Conservation (phyloP, 2,888 invertebrate species). For the Zele albiditarsus region DNA sequence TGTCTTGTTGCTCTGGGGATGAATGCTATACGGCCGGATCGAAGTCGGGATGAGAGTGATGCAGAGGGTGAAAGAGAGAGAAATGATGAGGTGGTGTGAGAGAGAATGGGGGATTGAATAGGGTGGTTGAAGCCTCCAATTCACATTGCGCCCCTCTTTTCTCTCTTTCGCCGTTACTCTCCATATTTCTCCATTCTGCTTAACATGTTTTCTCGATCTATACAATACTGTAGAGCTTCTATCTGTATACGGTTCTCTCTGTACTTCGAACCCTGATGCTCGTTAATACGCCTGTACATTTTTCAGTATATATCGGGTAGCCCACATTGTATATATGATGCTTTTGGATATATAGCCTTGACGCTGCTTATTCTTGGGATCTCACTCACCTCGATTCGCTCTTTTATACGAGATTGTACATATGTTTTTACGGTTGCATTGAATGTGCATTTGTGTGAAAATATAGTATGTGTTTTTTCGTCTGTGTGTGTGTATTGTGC, state of each 20-base stretch:
- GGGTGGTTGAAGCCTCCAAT: slow-evolving; percentile 26
- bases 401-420: slow-evolving; percentile 28
- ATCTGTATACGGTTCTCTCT: slow-evolving; percentile 19
- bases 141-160: slow-evolving; percentile 4
- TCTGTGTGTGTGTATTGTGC: background rate
- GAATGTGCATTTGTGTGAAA: background rate
- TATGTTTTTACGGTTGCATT: background rate
- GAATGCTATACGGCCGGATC: slow-evolving; percentile 33
- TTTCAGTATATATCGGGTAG: slow-evolving; percentile 15
- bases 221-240: background rate
- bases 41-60: slow-evolving; percentile 32
- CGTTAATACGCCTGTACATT: slow-evolving; percentile 32
- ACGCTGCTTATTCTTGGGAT: slow-evolving; percentile 34
- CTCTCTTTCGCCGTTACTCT: background rate
- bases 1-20: slow-evolving; percentile 12
- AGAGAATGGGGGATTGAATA: slow-evolving; percentile 27
- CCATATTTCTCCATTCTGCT: background rate
- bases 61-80: slow-evolving; percentile 25
- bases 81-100: slow-evolving; percentile 6
- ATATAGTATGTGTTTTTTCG: background rate
- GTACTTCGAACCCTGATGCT: slow-evolving; percentile 42
- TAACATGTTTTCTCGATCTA: slow-evolving; percentile 9
- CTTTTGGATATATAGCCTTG: slow-evolving; percentile 29
- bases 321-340: slow-evolving; percentile 11
- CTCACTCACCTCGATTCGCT: slow-evolving; percentile 39